Percentiles rank a stretch among this genome's conserved stretches.
phyloP scores from a whole-genome alignment of 2,797 vertebrate species.

The Lithobates sylvaticus region DNA sequence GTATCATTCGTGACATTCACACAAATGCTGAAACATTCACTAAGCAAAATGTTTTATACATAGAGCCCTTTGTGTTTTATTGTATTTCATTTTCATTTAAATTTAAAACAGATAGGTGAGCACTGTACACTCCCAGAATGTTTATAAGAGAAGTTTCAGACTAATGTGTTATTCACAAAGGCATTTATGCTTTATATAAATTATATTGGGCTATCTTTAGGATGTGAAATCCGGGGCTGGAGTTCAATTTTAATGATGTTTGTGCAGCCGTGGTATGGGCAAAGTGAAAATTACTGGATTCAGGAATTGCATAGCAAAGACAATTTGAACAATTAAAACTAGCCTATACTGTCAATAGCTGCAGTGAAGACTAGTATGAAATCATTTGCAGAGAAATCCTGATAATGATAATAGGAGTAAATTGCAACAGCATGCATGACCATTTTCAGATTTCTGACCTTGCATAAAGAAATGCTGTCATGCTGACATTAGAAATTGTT shows the following conservation, averaged over 20 bases:
- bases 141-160: conserved; percentile 23
- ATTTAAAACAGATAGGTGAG: conserved; percentile 17
- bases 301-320: conserved; percentile 22
- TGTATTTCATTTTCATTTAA: too few species aligned
- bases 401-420: conserved; percentile 45
- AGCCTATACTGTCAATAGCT: conserved; percentile 32
- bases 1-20: too few species aligned
- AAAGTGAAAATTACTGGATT: conserved; percentile 38
- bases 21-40: too few species aligned
- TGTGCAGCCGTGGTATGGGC: conserved; percentile 26
- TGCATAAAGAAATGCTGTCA: conserved; percentile 19
- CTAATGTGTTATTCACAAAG: conserved; percentile 51
- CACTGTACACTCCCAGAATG: conserved; percentile 9
- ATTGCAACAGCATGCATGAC: conserved; percentile 43
- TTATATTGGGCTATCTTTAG: conserved; percentile 40
- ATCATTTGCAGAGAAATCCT: conserved; percentile 37
- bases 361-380: conserved; percentile 22
- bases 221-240: conserved; percentile 13
- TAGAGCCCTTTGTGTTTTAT: too few species aligned
- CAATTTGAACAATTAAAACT: conserved; percentile 56
- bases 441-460: conserved; percentile 35
- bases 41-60: too few species aligned
- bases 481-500: background rate
- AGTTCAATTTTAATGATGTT: conserved; percentile 48
- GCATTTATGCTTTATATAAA: conserved; percentile 42